Evolutionary conservation across 2,888 invertebrate species (phyloP).

Genomic region (Orthonychiurus folsomi): DNA sequence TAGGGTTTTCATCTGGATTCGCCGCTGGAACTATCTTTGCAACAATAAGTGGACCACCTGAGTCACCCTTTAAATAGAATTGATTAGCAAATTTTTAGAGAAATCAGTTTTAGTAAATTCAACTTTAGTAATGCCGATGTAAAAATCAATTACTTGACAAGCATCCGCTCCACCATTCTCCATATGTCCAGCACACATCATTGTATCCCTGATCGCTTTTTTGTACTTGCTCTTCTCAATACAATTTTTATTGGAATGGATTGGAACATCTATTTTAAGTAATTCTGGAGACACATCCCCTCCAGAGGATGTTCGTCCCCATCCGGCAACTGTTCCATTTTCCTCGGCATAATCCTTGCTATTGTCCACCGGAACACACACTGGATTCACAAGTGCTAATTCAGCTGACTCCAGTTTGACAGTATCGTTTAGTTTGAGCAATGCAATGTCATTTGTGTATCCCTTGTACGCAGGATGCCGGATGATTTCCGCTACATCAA

Average conservation of each 20-base stretch:
- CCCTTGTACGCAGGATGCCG: slow-evolving; percentile 8
- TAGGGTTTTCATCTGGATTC: slow-evolving; percentile 8
- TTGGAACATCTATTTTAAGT: slow-evolving; percentile 71
- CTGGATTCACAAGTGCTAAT: slow-evolving; percentile 8
- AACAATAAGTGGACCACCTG: slow-evolving; percentile 24
- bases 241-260: slow-evolving; percentile 59
- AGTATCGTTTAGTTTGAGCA: slow-evolving; percentile 11
- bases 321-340: slow-evolving; percentile 67
- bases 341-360: slow-evolving; percentile 58
- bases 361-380: slow-evolving; percentile 8
- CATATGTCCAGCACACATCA: slow-evolving; percentile 69
- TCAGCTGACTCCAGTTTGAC: background rate
- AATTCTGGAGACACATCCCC: slow-evolving; percentile 72
- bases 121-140: too few species aligned
- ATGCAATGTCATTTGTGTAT: slow-evolving; percentile 14
- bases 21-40: too few species aligned
- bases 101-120: background rate
- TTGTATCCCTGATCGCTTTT: slow-evolving; percentile 74
- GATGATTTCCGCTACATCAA: slow-evolving; percentile 9
- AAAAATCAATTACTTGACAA: slow-evolving; percentile 57
- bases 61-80: slow-evolving; percentile 11
- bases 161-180: slow-evolving; percentile 58
- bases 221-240: slow-evolving; percentile 67
- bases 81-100: background rate
- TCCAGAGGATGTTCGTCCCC: slow-evolving; percentile 77